These are phyloP conservation scores for Oxystoma pomonae DNA, from an alignment of 2,888 invertebrate genomes.

Conservation along the genomic window DNA sequence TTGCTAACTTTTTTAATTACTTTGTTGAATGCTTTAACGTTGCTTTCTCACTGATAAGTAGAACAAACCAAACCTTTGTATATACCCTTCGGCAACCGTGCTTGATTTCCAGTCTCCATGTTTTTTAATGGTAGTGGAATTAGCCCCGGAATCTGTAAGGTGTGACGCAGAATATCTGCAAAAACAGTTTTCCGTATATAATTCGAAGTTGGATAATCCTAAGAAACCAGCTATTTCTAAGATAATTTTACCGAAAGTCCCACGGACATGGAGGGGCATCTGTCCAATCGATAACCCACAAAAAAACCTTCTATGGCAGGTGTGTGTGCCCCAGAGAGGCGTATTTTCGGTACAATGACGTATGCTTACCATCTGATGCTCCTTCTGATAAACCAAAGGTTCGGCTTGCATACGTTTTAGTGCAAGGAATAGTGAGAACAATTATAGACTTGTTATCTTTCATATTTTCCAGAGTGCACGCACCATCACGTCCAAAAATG, in stretches of 20 bases:
- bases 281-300: conserved; percentile 7
- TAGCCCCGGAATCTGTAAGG: conserved; percentile 10
- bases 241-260: conserved; percentile 12
- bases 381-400: not conserved
- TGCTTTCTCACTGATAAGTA: no score
- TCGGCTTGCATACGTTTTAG: conserved; percentile 4
- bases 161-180: conserved; percentile 10
- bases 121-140: conserved; percentile 10
- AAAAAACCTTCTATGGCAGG: conserved; percentile 1
- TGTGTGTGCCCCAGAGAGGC: not conserved
- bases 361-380: not conserved
- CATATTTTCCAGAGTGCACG: not conserved
- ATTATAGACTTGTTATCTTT: not conserved
- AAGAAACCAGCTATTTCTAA: conserved; percentile 12
- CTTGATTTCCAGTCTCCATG: conserved; percentile 12
- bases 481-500: conserved; percentile 5
- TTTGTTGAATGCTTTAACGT: no score
- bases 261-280: conserved; percentile 9
- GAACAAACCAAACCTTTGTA: no score
- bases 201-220: conserved; percentile 4
- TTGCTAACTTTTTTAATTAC: no score
- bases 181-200: conserved; percentile 13
- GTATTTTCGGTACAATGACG: conserved; percentile 9
- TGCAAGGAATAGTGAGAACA: conserved; percentile 1
- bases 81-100: conserved; percentile 17